Evolutionary conservation across 2,888 invertebrate genomes (phyloP).

Genomic region (Leptura quadrifasciata): DNA sequence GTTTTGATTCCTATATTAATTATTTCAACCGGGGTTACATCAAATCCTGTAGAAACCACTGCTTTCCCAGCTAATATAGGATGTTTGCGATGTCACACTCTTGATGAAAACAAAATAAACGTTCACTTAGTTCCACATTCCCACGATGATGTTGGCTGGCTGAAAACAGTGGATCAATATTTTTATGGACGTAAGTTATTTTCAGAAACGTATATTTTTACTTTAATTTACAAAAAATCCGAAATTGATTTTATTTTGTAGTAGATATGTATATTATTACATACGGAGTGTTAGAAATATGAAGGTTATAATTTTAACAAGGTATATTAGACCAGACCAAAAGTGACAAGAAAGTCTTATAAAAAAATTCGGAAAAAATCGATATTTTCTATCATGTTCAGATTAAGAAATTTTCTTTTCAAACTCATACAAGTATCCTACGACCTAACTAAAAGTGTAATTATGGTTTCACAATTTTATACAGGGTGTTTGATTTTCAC

Average conservation of each 20-base stretch:
- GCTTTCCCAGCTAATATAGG: neutral
- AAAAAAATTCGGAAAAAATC: no score
- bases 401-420: no score
- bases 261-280: no score
- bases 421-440: no score
- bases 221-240: neutral
- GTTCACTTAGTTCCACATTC: conserved; percentile 88
- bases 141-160: conserved; percentile 92
- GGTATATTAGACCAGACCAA: no score
- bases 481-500: no score
- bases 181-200: conserved; percentile 79
- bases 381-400: no score
- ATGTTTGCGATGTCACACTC: conserved; percentile 26
- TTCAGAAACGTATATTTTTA: neutral
- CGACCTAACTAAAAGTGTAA: no score
- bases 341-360: no score
- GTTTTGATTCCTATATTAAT: conserved; percentile 7
- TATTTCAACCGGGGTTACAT: neutral
- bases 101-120: conserved; percentile 75
- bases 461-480: no score
- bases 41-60: conserved; percentile 4
- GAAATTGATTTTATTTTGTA: neutral
- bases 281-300: no score
- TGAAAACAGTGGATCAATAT: conserved; percentile 89
- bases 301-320: no score